A percentile compares a stretch with the other conserved stretches of the same genome.
Conservation (phyloP, 1,140 invertebrate genomes). For the Dolichoris vasculosae region DNA sequence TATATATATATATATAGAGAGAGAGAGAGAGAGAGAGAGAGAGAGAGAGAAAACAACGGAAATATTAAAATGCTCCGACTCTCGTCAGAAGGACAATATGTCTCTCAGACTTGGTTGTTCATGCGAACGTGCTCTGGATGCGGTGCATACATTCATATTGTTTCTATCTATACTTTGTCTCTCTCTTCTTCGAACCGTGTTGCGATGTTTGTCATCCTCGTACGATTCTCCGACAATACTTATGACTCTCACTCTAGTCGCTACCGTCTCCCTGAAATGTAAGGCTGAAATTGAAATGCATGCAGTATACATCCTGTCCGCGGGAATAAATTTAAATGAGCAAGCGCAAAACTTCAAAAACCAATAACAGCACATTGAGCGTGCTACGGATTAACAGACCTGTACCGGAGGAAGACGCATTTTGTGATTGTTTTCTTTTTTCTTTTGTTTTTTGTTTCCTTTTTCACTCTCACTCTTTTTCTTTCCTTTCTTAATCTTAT, state of each 20-base stretch:
- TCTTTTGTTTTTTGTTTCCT: constrained; percentile 14
- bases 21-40: not conserved
- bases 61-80: constrained; percentile 41
- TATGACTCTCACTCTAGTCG: not conserved
- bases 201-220: not conserved
- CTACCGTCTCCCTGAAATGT: not conserved
- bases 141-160: constrained; percentile 24
- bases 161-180: constrained; percentile 4
- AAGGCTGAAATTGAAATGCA: constrained; percentile 49
- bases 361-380: constrained; percentile 30
- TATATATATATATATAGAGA: too few relatives aligned
- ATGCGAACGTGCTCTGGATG: constrained; percentile 50
- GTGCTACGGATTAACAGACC: constrained; percentile 56
- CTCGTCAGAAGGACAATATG: constrained; percentile 20
- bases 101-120: not conserved
- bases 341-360: constrained; percentile 47
- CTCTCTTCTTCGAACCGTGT: not conserved
- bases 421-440: constrained; percentile 21
- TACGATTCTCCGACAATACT: not conserved
- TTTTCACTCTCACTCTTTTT: constrained; percentile 34
- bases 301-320: constrained; percentile 52
- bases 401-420: not conserved
- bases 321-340: constrained; percentile 49
- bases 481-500: constrained; percentile 18
- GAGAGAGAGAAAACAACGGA: constrained; percentile 1